A percentile compares a stretch with the other conserved stretches of the same genome.
These are phyloP conservation scores for Hyles vespertilio DNA, from an alignment of 1,140 invertebrate species.

Conservation along the genomic window DNA sequence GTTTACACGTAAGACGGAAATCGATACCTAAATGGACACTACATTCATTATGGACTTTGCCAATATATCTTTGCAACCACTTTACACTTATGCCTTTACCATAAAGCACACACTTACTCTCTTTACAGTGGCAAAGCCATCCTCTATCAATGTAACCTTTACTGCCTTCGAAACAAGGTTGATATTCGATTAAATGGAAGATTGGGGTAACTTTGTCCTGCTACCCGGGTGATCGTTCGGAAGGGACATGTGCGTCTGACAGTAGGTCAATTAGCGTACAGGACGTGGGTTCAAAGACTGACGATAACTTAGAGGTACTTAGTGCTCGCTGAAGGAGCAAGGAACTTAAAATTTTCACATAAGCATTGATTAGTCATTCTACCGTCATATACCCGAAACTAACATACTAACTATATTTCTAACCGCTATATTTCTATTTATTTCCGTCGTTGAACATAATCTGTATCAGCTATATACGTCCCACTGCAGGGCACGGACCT, in stretches of 20 bases:
- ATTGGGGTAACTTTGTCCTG: constrained; percentile 16
- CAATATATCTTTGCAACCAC: constrained; percentile 8
- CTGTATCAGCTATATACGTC: too few relatives aligned
- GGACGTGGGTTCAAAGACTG: constrained; percentile 40
- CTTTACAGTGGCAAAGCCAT: constrained; percentile 3
- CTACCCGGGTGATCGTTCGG: constrained; percentile 43
- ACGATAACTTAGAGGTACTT: constrained; percentile 20
- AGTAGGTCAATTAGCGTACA: constrained; percentile 51
- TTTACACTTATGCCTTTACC: constrained; percentile 5
- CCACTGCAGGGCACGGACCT: too few relatives aligned
- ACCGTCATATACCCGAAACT: too few relatives aligned
- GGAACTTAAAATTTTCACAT: too few relatives aligned
- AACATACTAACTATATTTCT: too few relatives aligned
- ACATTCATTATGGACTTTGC: constrained; percentile 7
- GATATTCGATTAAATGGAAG: constrained; percentile 18
- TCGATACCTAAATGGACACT: constrained; percentile 7
- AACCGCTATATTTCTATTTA: too few relatives aligned
- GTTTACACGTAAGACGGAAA: constrained; percentile 6
- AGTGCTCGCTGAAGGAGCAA: constrained; percentile 6
- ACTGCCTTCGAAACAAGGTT: constrained; percentile 18
- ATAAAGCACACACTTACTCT: constrained; percentile 9
- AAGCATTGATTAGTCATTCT: too few relatives aligned
- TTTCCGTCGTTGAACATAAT: too few relatives aligned
- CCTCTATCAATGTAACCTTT: neutral
- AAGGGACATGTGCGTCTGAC: constrained; percentile 56